These are phyloP conservation scores for Helicoverpa assulta DNA, from an alignment of 2,888 invertebrate species.

Conservation along the genomic window DNA sequence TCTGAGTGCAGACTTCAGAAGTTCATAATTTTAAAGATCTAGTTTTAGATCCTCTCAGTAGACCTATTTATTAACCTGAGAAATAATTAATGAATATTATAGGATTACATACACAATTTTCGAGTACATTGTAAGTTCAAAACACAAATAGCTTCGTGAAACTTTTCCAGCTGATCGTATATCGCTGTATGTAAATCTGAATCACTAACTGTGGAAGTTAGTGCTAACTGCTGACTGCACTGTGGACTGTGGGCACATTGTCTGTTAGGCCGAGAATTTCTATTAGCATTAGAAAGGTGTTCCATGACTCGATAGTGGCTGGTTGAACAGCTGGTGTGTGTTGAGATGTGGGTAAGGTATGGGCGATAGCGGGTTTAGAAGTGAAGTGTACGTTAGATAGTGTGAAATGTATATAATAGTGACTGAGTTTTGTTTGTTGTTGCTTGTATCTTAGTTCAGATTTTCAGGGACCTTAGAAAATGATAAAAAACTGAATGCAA, in stretches of 20 bases:
- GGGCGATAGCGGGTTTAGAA: conserved; percentile 23
- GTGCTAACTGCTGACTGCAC: conserved; percentile 36
- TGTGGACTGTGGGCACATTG: conserved; percentile 65
- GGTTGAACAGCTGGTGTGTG: conserved; percentile 69
- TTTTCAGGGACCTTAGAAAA: too few relatives aligned
- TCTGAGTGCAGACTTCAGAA: too few relatives aligned
- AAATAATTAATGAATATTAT: too few relatives aligned
- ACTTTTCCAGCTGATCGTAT: neutral
- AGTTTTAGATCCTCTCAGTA: too few relatives aligned
- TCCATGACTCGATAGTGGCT: conserved; percentile 67
- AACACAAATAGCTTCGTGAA: neutral
- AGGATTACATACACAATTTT: too few relatives aligned
- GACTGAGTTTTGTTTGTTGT: too few relatives aligned
- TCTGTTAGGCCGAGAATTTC: conserved; percentile 67
- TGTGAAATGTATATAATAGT: neutral
- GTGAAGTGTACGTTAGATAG: neutral
- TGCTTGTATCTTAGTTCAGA: too few relatives aligned
- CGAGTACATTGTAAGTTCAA: too few relatives aligned
- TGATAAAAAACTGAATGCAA: too few relatives aligned
- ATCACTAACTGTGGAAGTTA: conserved; percentile 27
- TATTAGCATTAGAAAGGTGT: conserved; percentile 80
- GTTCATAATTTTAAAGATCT: too few relatives aligned
- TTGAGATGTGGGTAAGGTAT: conserved; percentile 52
- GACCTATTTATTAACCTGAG: too few relatives aligned
- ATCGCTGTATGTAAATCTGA: conserved; percentile 22